Evolutionary conservation across 2,113 vertebrate genomes (phyloP), one percentile per base, ranked within the genome.

Genomic region (Psammodynastes pulverulentus): DNA sequence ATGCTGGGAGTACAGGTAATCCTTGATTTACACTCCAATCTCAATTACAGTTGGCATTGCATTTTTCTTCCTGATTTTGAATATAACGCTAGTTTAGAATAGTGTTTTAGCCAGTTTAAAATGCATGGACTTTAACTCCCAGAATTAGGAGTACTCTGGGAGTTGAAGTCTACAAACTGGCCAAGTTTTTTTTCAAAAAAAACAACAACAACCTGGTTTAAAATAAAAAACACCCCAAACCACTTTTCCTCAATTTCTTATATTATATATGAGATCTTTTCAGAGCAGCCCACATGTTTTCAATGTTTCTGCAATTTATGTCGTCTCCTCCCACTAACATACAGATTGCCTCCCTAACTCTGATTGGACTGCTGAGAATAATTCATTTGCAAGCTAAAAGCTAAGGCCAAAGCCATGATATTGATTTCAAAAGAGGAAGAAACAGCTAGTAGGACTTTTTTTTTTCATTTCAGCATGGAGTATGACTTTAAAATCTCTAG

Each of bases 401-500:
- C n/a, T 94, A 89, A 91, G 96, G 86, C 56, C 3, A 39, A 48
- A 7, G 85, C 94, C 67, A 67, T 86, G 4, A 89, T 95, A 95
- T 93, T 94, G 94, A 96, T 95, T 84, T 93, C 34, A 53, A 84
- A n/a, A 46, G 17, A 17, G 51, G n/a, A 7, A 94, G 90, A 95
- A 94, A 90, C 92, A 91, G 49, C 86, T 58, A 92, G 86, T 48
- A 46, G 91, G 49, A 49, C 54, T 92, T 48, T 92, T 94, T 67
- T 67, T 13, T 94, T 94, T 51, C 7, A 49, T 94, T 90, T 84
- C 92, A 93, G 93, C 89, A 93, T 94, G 86, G 95, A 94, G 87
- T 93, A 95, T 93, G 2, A 92, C 92, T 95, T 94, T 62, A 92
- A 93, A 89, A 92, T 88, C 86, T 95, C 92, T 21, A 92, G 95